These are phyloP conservation scores for Rhombomys opimus DNA, from an alignment of 2,113 vertebrate species.

Conservation along the genomic window DNA sequence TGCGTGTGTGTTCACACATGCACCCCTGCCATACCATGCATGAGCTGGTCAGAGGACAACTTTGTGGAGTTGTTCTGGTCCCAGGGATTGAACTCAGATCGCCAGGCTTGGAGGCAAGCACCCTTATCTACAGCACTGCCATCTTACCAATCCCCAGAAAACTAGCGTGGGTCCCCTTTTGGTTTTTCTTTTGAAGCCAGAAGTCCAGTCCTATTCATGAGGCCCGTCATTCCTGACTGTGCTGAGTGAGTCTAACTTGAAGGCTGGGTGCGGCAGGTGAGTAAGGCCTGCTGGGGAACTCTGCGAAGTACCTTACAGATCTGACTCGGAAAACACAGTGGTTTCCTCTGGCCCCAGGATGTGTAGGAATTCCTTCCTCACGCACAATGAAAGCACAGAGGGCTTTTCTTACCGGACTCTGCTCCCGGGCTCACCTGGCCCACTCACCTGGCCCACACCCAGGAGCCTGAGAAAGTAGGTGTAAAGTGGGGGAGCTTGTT, in stretches of 20 bases:
- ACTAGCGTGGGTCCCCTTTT: neutral
- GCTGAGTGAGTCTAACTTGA: neutral
- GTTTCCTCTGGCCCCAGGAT: neutral
- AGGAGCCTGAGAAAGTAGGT: neutral
- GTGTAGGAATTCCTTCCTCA: neutral
- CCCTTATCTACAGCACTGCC: neutral
- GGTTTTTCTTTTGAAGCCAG: neutral
- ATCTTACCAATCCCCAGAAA: neutral
- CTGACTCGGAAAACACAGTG: neutral
- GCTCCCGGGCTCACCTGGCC: neutral
- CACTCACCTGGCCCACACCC: neutral
- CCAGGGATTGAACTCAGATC: neutral
- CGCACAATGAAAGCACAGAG: neutral
- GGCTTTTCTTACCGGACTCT: neutral
- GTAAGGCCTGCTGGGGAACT: neutral
- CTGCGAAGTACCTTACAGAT: neutral
- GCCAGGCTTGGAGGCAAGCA: neutral
- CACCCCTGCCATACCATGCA: neutral
- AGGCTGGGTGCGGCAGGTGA: neutral
- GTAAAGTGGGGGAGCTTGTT: conserved; percentile 4
- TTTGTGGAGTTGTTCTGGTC: neutral
- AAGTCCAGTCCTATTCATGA: neutral
- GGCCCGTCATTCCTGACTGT: neutral
- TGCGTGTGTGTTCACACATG: no score
- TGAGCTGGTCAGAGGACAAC: neutral